Base-by-base conservation (phyloP, 2,797 vertebrate genomes). In the Lacerta bilineata region DNA sequence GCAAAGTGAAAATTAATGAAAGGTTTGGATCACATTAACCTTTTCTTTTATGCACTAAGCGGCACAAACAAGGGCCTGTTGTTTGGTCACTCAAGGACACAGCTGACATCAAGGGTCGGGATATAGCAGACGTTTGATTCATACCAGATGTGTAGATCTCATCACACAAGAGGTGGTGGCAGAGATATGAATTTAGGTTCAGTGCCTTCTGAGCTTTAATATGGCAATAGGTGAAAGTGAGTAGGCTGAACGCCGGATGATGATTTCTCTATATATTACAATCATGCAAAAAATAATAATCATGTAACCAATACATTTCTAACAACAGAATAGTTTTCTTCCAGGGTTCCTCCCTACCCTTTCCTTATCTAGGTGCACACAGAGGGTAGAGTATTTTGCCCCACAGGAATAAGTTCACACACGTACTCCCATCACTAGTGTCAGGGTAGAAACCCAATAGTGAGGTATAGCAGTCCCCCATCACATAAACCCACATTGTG, bases 1-100 rank as follows among this genome's bases (percentile, higher is more conserved):
- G 91, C 84, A 87, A 94, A 85, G 86, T 36, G 77, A 93, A 46
- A 95, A 92, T 80, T 90, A 91, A 85, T 84, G 87, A 87, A 55
- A 94, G 79, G 18, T 85, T 92, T 92, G 74, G 46, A 89, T 86
- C 9, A 0, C 1, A 84, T 91, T 92, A 94, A 95, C 91, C 88
- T 91, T 87, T 91, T 78, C 29, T 27, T 85, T 27, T 90, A 59
- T 72, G 20, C 64, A 36, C 20, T 83, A 81, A 39, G 29, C 71
- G 10, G 86, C 79, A 46, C 79, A 82, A 75, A 61, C 68, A 79
- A 0, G 0, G 78, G 15, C 64, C 25, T 86, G 50, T 89, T 93
- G 93, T 94, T 72, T 11, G 50, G 39, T 87, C 85, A 83, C 83
- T 87, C 85, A 86, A 43, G 50, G 66, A 87, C 69, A 80, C 39